These are phyloP conservation scores for Acanthopagrus latus DNA, from an alignment of 2,797 vertebrate genomes.

Conservation along the genomic window DNA sequence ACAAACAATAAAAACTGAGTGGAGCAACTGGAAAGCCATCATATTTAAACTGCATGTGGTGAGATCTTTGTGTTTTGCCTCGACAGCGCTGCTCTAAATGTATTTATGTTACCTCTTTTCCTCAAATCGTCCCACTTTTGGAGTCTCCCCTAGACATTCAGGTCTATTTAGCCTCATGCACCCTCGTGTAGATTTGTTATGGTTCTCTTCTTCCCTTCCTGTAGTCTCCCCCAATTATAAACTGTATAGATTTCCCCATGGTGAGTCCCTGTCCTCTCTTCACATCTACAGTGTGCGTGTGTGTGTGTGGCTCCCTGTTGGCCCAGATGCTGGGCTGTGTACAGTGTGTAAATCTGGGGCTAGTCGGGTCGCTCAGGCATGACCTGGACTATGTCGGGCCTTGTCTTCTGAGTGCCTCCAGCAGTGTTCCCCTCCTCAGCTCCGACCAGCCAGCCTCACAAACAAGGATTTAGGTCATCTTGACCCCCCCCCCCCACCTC, in stretches of 20 bases:
- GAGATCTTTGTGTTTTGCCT: background rate
- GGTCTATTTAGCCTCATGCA: constrained; percentile 72
- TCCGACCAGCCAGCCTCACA: constrained; percentile 74
- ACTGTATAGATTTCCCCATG: constrained; percentile 81
- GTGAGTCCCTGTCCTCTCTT: constrained; percentile 77
- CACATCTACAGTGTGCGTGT: constrained; percentile 64
- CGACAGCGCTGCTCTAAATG: constrained; percentile 2
- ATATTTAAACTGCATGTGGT: background rate
- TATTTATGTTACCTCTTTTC: constrained; percentile 9
- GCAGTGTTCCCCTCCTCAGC: constrained; percentile 74
- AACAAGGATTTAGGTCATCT: constrained; percentile 84
- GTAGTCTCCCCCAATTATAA: constrained; percentile 83
- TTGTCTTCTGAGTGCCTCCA: constrained; percentile 81
- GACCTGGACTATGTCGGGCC: constrained; percentile 81
- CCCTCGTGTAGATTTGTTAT: constrained; percentile 81
- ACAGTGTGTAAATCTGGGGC: constrained; percentile 85
- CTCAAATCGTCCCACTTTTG: constrained; percentile 51
- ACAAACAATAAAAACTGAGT: background rate
- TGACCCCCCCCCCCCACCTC: constrained; percentile 41
- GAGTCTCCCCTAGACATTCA: constrained; percentile 65
- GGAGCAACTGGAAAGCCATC: rapidly evolving
- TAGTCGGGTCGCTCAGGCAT: constrained; percentile 81
- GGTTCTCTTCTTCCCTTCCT: constrained; percentile 78
- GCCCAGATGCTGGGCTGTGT: constrained; percentile 80
- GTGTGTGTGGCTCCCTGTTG: constrained; percentile 70